Evolutionary conservation across 2,888 invertebrate species (phyloP), one percentile per base, ranked within the genome.

Genomic region (Frankliniella intonsa): DNA sequence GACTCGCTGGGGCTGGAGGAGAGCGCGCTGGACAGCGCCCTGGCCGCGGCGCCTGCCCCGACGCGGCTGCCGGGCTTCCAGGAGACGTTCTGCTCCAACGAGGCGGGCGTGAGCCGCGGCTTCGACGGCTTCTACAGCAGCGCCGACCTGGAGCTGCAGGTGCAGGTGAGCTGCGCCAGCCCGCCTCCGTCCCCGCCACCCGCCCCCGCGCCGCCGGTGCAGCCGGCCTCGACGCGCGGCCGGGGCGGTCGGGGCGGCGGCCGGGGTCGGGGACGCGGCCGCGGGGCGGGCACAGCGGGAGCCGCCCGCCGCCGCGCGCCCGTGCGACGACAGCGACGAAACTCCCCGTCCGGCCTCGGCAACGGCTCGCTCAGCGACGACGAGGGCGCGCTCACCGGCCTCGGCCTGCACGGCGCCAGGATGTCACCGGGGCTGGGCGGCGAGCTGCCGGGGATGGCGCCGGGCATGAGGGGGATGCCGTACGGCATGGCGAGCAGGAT

Each of bases 71-170:
- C 69, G 22, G 69, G 69, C 69, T 76, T 76, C 69, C 69, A 76
- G 25, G 69, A 76, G 69, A 76, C 69, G 69, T 76, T 76, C 69
- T 76, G 69, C 69, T 76, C 69, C 69, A 76, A 76, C 69, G 69
- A 76, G 11, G 69, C 25, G 25, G 69, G 69, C 25, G 11, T 76
- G 69, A 12, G 22, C 25, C 10, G 11, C 69, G 12, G n/a, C 62
- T 62, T n/a, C 19, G 19, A 62, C 22, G 69, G 25, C 69, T 76
- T 22, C 25, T 22, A 22, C 69, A 76, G 69, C 69, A 76, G 69
- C 25, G 69, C 25, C 22, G 69, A 12, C 25, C 69, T 76, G 69
- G 69, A 76, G 69, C 69, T 76, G 69, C 69, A 76, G 69, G 69
- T 76, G 69, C 69, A 76, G 69, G 69, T 76, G 69, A 76, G 69